phyloP scores from a whole-genome alignment of 2,113 vertebrate genomes.

The Anguilla rostrata region DNA sequence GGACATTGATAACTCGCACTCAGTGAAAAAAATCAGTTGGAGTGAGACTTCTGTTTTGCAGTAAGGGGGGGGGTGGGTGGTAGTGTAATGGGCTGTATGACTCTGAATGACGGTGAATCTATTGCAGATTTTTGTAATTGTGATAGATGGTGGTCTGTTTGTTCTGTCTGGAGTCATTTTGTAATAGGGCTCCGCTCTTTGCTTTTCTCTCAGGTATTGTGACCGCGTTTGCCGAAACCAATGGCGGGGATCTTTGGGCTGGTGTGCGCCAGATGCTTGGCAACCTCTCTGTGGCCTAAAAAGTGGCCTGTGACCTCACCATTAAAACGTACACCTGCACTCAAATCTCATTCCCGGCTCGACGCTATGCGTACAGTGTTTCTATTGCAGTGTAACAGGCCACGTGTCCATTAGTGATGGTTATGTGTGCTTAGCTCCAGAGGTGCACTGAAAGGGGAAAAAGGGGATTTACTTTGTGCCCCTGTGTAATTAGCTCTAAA shows the following conservation, averaged over 20 bases:
- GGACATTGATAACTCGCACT: not conserved
- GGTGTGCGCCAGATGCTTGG: conserved; percentile 34
- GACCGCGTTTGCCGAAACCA: not conserved
- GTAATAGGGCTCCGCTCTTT: not conserved
- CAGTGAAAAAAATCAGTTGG: not conserved
- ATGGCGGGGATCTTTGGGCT: conserved; percentile 35
- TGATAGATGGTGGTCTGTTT: too few relatives aligned
- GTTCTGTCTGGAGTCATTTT: not conserved
- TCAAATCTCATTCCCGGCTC: conserved; percentile 45
- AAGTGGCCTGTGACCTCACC: conserved; percentile 33
- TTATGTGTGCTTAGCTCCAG: not conserved
- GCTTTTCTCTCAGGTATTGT: conserved; percentile 43
- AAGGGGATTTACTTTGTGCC: not conserved
- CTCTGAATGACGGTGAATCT: not conserved
- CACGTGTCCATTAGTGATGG: conserved; percentile 17
- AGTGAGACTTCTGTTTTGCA: not conserved
- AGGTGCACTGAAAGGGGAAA: not conserved
- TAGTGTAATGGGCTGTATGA: not conserved
- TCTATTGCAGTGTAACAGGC: conserved; percentile 18
- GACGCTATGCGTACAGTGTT: conserved; percentile 28
- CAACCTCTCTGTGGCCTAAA: conserved; percentile 48
- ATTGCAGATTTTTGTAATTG: not conserved
- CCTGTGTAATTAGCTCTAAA: not conserved
- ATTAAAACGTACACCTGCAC: conserved; percentile 40
- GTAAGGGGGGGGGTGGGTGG: too few relatives aligned